These are phyloP conservation scores for Cladopsammia gracilis DNA, from an alignment of 64 coral and sea anemone genomes.

Conservation along the genomic window DNA sequence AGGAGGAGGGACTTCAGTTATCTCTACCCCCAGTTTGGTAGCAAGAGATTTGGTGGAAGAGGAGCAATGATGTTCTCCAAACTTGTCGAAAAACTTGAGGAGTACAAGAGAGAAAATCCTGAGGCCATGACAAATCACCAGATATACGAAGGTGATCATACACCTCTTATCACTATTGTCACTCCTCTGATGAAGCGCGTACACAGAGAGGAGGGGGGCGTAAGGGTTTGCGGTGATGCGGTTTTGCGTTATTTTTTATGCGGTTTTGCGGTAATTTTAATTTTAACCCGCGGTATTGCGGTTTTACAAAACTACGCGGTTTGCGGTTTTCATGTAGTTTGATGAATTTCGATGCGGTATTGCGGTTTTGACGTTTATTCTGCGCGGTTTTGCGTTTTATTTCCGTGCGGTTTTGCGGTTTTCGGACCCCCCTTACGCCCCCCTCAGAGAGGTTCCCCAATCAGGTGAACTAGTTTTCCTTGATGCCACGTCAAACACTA, in stretches of 20 bases:
- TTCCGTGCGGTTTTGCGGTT: too few relatives aligned
- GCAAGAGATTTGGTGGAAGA: conserved; percentile 51
- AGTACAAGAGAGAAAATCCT: conserved; percentile 46
- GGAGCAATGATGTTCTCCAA: conserved; percentile 47
- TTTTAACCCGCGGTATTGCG: too few relatives aligned
- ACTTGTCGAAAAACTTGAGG: conserved; percentile 47
- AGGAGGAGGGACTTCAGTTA: conserved; percentile 52
- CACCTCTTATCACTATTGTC: conserved; percentile 45
- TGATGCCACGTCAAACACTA: conserved; percentile 70
- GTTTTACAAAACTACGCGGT: too few relatives aligned
- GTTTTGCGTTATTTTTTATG: too few relatives aligned
- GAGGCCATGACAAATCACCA: conserved; percentile 12
- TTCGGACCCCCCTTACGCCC: too few relatives aligned
- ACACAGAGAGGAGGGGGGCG: too few relatives aligned
- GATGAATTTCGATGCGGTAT: too few relatives aligned
- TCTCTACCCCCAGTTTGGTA: conserved; percentile 52
- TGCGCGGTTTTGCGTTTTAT: too few relatives aligned
- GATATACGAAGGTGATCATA: conserved; percentile 49
- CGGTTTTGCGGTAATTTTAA: too few relatives aligned
- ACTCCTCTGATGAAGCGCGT: conserved; percentile 49
- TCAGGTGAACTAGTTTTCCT: conserved; percentile 71
- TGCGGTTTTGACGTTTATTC: too few relatives aligned
- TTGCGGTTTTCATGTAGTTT: too few relatives aligned
- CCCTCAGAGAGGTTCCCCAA: conserved; percentile 47
- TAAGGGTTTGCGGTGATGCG: too few relatives aligned